Evolutionary conservation across 2,888 invertebrate genomes (phyloP), one percentile per base, ranked within the genome.

Genomic region (Tinea trinotella): DNA sequence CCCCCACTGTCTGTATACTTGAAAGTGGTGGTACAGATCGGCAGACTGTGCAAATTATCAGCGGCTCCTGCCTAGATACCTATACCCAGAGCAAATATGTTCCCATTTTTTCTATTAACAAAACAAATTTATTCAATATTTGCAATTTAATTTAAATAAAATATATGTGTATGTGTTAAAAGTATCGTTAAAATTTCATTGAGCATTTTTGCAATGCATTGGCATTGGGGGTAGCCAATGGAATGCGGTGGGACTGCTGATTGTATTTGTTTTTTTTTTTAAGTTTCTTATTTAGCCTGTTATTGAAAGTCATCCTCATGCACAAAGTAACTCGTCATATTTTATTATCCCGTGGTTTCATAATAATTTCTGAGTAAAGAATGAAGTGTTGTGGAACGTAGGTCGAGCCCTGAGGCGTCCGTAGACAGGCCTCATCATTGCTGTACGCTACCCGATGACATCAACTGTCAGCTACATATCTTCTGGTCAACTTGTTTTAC

Each of bases 381-480:
- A n/a, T 48, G 48, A 48, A 17, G 48, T n/a, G n/a, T 20, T 6
- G 48, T 15, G 3, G 46, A 13, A 10, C 49, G 49, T n/a, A 15
- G 18, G 24, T 24, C 13, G 50, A 22, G 24, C 24, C 50, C 50
- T n/a, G 9, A 20, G 50, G 50, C 50, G 24, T 50, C 50, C 22
- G 13, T 24, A 7, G 15, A 50, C 22, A 50, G 50, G 20, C 50
- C 50, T 50, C 50, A 24, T 50, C 24, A 24, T 13, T 24, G 22
- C 50, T 22, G 22, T 18, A 18, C 18, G 20, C 19, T 48, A 18
- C 24, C 13, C 24, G 50, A 24, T 50, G 50, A 50, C 50, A 24
- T 50, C 24, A 50, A 24, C 50, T 50, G 50, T 50, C 50, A 50
- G 20, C 50, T 50, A 12, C 50, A 50, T 50, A 19, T 50, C 24